Evolutionary conservation across 1,140 invertebrate genomes (phyloP).

Genomic region (Drosophila suzukii): DNA sequence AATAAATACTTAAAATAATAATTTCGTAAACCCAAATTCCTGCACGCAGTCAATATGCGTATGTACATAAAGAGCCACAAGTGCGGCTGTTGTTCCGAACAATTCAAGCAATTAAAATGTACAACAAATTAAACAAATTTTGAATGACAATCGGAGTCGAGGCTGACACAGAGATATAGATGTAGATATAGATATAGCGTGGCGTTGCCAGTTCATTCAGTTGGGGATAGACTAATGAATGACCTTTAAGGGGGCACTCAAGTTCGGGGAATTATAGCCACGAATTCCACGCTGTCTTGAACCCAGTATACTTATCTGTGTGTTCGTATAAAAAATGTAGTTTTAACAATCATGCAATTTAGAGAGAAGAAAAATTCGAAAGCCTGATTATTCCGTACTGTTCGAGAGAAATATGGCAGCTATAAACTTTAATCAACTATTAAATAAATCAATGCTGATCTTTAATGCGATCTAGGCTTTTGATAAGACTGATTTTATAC

Average conservation of each 20-base stretch:
- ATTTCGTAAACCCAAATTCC: slow-evolving; percentile 67
- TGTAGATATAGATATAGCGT: slow-evolving; percentile 24
- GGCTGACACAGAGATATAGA: slow-evolving; percentile 35
- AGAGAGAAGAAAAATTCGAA: background rate
- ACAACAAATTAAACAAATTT: slow-evolving; percentile 68
- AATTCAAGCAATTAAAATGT: slow-evolving; percentile 75
- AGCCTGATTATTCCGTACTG: background rate
- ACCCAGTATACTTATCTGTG: background rate
- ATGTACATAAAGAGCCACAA: slow-evolving; percentile 20
- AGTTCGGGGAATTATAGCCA: background rate
- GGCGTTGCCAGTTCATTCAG: slow-evolving; percentile 15
- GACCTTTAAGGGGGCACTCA: slow-evolving; percentile 22
- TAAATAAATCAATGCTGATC: background rate
- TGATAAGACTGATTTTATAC: background rate
- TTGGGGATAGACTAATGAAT: slow-evolving; percentile 26
- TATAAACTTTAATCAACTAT: slow-evolving; percentile 13
- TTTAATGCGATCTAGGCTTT: slow-evolving; percentile 4
- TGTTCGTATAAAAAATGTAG: background rate
- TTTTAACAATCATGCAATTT: background rate
- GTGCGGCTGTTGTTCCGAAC: slow-evolving; percentile 29
- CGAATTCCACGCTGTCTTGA: background rate
- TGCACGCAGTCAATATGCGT: slow-evolving; percentile 56
- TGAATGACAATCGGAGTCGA: slow-evolving; percentile 70
- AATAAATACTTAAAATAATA: slow-evolving; percentile 55
- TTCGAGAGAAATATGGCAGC: slow-evolving; percentile 9